Evolutionary conservation across 2,797 vertebrate species (phyloP).

Genomic region (Octomys mimax): DNA sequence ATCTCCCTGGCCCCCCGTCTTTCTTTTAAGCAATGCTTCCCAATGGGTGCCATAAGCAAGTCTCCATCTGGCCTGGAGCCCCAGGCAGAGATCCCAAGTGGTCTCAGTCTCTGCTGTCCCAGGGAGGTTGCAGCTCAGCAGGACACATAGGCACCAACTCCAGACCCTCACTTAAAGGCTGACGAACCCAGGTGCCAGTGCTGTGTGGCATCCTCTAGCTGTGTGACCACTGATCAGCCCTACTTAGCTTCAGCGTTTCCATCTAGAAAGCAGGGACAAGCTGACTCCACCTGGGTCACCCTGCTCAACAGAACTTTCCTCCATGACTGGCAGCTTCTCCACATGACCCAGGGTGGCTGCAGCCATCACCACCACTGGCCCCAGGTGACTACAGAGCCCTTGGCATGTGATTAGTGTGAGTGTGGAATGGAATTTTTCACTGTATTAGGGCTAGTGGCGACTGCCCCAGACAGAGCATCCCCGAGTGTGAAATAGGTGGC

Average conservation of each 20-base stretch:
- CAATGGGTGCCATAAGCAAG: rapidly evolving
- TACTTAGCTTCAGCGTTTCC: neutral
- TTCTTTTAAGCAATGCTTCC: neutral
- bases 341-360: rapidly evolving
- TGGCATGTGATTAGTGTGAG: neutral
- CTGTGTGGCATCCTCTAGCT: neutral
- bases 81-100: neutral
- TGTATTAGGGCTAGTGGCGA: neutral
- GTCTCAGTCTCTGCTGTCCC: neutral
- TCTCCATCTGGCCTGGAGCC: too few relatives aligned
- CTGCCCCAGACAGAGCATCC: rapidly evolving
- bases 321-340: rapidly evolving
- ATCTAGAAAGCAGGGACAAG: neutral
- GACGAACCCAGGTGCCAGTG: rapidly evolving
- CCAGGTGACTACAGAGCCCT: neutral
- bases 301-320: neutral
- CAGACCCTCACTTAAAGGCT: neutral
- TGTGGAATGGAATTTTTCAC: neutral
- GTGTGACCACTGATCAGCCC: neutral
- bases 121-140: neutral
- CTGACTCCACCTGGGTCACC: neutral
- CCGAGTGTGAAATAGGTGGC: neutral
- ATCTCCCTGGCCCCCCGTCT: neutral
- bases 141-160: neutral
- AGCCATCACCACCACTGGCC: neutral